Evolutionary conservation across 2,888 invertebrate genomes (phyloP).

Genomic region (Zhengitettix transpicula): DNA sequence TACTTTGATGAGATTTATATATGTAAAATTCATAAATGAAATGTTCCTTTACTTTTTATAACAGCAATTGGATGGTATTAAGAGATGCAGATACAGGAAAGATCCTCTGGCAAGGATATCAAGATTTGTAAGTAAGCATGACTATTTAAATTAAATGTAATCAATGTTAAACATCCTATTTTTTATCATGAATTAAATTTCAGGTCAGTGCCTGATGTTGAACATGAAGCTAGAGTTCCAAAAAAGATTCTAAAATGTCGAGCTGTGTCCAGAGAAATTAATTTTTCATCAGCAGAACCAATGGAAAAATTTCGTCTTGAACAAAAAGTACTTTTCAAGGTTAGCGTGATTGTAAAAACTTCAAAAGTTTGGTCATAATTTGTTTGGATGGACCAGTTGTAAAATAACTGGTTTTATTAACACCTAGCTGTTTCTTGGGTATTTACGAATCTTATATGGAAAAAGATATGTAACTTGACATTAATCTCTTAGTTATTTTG

Average conservation of each 20-base stretch:
- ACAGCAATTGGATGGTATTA: constrained; percentile 92
- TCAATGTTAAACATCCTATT: not conserved
- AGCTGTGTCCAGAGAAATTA: constrained; percentile 76
- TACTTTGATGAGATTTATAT: too few species aligned
- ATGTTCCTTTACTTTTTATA: constrained; percentile 19
- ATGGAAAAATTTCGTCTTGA: constrained; percentile 94
- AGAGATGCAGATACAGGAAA: constrained; percentile 88
- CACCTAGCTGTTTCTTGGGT: too few species aligned
- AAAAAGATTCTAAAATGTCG: constrained; percentile 90
- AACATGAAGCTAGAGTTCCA: constrained; percentile 94
- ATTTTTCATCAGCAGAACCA: constrained; percentile 76
- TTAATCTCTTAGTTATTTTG: too few species aligned
- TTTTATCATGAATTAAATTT: not conserved
- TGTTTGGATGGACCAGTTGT: too few species aligned
- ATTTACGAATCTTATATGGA: too few species aligned
- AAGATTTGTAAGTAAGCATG: constrained; percentile 54
- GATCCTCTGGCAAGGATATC: constrained; percentile 91
- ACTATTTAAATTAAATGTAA: not conserved
- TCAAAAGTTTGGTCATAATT: too few species aligned
- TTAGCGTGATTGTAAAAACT: constrained; percentile 7
- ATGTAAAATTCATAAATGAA: not conserved
- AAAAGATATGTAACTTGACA: too few species aligned
- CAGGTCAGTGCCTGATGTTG: constrained; percentile 60
- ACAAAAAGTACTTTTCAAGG: constrained; percentile 48
- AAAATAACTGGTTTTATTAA: too few species aligned